phyloP scores from a whole-genome alignment of 2,888 invertebrate genomes.

The Volucella bombylans region DNA sequence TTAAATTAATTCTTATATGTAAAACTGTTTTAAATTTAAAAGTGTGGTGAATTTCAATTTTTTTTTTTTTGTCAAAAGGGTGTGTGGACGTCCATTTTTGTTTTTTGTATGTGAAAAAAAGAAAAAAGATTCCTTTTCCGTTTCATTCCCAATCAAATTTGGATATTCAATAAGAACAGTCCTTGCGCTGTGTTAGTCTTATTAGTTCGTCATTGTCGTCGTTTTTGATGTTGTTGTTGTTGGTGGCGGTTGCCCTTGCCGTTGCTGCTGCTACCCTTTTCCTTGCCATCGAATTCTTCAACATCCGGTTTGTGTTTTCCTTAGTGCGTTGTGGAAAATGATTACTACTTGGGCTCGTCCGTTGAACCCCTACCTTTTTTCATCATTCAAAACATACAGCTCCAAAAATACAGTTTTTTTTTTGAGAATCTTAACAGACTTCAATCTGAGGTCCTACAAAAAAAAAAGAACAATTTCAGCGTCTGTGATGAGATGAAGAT shows the following conservation, averaged over 20 bases:
- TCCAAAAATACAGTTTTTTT: not conserved
- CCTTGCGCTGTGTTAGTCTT: constrained; percentile 64
- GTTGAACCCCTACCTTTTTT: constrained; percentile 26
- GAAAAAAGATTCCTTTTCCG: constrained; percentile 43
- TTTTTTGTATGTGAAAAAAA: constrained; percentile 16
- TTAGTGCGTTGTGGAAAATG: constrained; percentile 26
- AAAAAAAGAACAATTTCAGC: constrained; percentile 30
- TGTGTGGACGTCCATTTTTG: constrained; percentile 56
- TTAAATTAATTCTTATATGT: constrained; percentile 1
- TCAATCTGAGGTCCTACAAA: not conserved
- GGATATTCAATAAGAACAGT: constrained; percentile 62
- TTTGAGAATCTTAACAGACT: not conserved
- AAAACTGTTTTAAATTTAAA: not conserved
- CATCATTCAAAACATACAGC: not conserved
- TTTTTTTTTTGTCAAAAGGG: constrained; percentile 45
- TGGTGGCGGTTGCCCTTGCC: too few species aligned
- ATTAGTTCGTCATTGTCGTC: constrained; percentile 28
- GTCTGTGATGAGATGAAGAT: constrained; percentile 45
- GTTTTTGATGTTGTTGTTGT: too few species aligned
- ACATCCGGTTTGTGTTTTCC: constrained; percentile 60
- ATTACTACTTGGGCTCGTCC: constrained; percentile 26
- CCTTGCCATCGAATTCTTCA: not conserved
- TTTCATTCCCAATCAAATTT: constrained; percentile 60
- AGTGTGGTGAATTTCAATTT: constrained; percentile 14
- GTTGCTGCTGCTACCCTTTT: too few species aligned